These are phyloP conservation scores for Amblyraja radiata DNA, from an alignment of 2,797 vertebrate species.

Conservation along the genomic window DNA sequence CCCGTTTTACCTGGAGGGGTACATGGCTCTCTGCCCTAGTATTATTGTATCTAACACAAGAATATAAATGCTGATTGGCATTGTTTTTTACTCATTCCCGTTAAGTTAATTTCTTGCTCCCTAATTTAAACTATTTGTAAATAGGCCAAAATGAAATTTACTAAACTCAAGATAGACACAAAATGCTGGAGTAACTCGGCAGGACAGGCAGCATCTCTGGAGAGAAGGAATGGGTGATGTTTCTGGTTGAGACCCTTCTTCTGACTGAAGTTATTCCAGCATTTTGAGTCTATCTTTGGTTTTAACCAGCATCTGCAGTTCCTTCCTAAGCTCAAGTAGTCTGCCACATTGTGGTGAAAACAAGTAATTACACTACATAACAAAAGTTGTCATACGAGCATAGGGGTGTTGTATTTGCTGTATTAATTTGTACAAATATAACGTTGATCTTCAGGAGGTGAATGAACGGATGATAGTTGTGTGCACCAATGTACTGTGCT, in stretches of 20 bases:
- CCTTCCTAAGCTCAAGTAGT: neutral
- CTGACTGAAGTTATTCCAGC: no score
- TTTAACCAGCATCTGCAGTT: no score
- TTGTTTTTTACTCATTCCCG: neutral
- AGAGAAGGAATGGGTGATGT: no score
- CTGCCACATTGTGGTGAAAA: slow-evolving; percentile 11
- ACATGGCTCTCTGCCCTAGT: no score
- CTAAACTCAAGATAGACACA: neutral
- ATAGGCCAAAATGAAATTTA: neutral
- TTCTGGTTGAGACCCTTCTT: no score
- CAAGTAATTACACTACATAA: neutral
- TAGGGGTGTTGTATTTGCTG: neutral
- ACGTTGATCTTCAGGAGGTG: neutral
- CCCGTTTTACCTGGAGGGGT: no score
- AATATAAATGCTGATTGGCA: neutral
- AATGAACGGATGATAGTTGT: neutral
- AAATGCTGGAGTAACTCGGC: no score
- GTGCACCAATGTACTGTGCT: neutral
- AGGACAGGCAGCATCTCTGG: no score
- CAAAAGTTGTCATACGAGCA: neutral
- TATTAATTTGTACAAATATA: neutral
- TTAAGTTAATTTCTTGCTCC: neutral
- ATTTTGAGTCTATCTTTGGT: no score
- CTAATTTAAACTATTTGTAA: neutral
- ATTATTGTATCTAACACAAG: no score